phyloP scores from a whole-genome alignment of 2,113 vertebrate species.

The Cynoglossus semilaevis region DNA sequence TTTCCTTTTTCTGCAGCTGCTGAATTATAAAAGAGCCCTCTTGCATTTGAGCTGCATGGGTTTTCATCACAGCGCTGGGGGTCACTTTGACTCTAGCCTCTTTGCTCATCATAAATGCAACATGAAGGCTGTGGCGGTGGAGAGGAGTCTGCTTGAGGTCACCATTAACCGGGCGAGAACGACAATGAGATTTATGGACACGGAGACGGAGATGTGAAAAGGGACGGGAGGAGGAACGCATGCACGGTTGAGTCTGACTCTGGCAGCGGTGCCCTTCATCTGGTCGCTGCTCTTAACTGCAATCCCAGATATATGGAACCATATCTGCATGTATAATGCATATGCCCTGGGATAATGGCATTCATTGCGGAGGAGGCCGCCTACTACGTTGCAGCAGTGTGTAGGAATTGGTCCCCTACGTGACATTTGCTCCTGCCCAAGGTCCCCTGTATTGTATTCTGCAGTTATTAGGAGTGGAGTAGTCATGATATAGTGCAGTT shows the following conservation, averaged over 20 bases:
- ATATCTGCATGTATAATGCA: constrained; percentile 73
- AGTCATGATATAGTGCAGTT: constrained; percentile 54
- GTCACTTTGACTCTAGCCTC: constrained; percentile 69
- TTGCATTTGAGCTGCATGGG: constrained; percentile 64
- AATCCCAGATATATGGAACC: constrained; percentile 55
- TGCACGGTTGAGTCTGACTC: constrained; percentile 55
- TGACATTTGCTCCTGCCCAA: constrained; percentile 57
- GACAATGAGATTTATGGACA: constrained; percentile 64
- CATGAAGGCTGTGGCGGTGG: constrained; percentile 39
- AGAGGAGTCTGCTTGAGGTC: constrained; percentile 61
- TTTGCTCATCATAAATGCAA: constrained; percentile 68
- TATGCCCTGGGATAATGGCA: constrained; percentile 58
- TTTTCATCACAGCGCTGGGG: constrained; percentile 71
- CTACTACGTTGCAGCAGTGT: constrained; percentile 62
- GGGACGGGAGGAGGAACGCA: constrained; percentile 45
- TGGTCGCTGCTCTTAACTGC: constrained; percentile 56
- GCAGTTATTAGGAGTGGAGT: constrained; percentile 58
- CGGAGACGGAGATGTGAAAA: constrained; percentile 35
- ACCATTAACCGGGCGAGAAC: constrained; percentile 59
- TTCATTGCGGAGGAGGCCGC: constrained; percentile 48
- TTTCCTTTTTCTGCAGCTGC: constrained; percentile 38
- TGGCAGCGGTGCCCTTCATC: constrained; percentile 54
- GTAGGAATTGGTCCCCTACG: constrained; percentile 63
- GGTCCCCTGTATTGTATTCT: constrained; percentile 42
- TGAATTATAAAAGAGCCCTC: constrained; percentile 73